phyloP scores from a whole-genome alignment of 2,113 vertebrate genomes.

The Euleptes europaea region DNA sequence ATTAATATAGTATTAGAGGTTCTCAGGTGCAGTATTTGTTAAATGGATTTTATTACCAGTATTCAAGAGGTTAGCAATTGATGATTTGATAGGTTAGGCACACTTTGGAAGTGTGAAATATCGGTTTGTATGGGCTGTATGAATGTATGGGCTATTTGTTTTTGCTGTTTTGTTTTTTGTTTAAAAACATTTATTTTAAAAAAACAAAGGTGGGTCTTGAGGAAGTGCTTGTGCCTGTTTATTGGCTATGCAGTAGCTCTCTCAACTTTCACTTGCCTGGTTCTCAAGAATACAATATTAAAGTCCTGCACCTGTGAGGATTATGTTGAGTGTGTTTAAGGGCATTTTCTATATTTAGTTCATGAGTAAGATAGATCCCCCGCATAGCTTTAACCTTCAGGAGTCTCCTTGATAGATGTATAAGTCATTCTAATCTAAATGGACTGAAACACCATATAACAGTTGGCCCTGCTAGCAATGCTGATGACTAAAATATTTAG shows the following conservation, averaged over 20 bases:
- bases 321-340: neutral
- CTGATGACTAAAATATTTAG: conserved; percentile 32
- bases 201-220: neutral
- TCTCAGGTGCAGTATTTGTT: too few species aligned
- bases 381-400: conserved; percentile 21
- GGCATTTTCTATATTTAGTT: neutral
- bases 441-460: neutral
- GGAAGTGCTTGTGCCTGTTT: conserved; percentile 14
- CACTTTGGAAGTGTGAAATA: too few species aligned
- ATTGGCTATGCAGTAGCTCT: neutral
- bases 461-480: neutral
- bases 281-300: neutral
- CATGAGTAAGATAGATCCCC: neutral
- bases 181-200: too few species aligned
- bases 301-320: conserved; percentile 11
- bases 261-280: neutral
- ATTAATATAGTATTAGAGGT: too few species aligned
- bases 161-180: too few species aligned
- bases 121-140: too few species aligned
- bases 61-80: too few species aligned
- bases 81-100: too few species aligned
- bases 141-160: too few species aligned
- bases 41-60: too few species aligned
- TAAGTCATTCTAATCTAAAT: conserved; percentile 7
- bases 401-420: conserved; percentile 20